A percentile compares a stretch with the other conserved stretches of the same genome.
Conservation (phyloP, 2,113 vertebrate genomes). For the Dryoscopus gambensis region DNA sequence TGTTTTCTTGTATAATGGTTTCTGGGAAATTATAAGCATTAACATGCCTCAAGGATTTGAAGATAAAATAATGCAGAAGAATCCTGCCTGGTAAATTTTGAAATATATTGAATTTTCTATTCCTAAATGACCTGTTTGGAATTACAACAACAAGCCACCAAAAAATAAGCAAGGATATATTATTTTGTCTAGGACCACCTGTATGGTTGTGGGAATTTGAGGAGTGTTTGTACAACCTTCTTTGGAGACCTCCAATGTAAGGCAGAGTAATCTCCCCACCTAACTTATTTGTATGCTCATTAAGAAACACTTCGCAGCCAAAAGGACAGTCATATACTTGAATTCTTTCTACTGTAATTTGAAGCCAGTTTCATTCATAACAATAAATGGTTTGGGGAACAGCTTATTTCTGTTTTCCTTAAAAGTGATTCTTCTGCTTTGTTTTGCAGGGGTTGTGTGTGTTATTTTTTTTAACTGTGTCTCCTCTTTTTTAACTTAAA, state of each 20-base stretch:
- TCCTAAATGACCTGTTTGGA: not conserved
- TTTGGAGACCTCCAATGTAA: not conserved
- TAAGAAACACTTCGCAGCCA: not conserved
- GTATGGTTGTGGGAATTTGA: not conserved
- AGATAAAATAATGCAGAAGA: not conserved
- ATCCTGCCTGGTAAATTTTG: not conserved
- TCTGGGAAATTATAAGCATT: not conserved
- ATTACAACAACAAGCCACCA: not conserved
- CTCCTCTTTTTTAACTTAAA: not conserved
- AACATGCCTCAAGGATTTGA: not conserved
- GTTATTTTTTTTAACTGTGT: not conserved
- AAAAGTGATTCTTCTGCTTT: not conserved
- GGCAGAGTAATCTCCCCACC: not conserved
- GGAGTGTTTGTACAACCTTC: not conserved
- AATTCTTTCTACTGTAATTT: not conserved
- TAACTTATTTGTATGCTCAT: not conserved
- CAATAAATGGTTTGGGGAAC: not conserved
- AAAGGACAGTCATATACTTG: not conserved
- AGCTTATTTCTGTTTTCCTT: not conserved
- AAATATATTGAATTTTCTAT: not conserved
- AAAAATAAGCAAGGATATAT: not conserved
- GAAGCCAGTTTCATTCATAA: not conserved
- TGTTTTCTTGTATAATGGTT: not conserved
- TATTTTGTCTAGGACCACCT: not conserved
- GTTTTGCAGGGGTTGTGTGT: accelerated